Evolutionary conservation across 2,113 vertebrate genomes (phyloP), one percentile per base, ranked within the genome.

Genomic region (Ptychochromis oligacanthus): DNA sequence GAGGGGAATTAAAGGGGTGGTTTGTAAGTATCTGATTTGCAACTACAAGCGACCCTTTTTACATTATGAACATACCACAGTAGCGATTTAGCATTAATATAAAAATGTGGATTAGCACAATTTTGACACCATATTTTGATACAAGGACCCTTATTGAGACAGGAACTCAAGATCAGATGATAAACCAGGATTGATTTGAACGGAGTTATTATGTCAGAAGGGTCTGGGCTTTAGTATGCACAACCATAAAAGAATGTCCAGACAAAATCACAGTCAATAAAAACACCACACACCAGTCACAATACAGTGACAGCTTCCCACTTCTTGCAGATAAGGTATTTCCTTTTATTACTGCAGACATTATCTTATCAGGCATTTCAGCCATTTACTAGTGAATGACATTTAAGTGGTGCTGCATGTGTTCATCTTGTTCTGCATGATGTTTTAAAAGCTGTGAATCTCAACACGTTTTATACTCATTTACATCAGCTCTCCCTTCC

Each of bases 21-120:
- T 64, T 75, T 24, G 34, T 34, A 74, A 77, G 26, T 58, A 52
- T 28, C 17, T 83, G 40, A 34, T 77, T 70, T 78, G 31, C 54
- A 38, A 24, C 55, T 61, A 43, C 24, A 56, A 36, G 40, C 2
- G 1, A 31, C 31, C 26, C 10, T 4, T 59, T 84, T 82, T 17
- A 72, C 6, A 70, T 28, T 59, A 40, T 60, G 15, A 6, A 67
- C 28, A 24, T 26, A 40, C n/a, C 70, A 60, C 2, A 31, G 9
- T 36, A 31, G 7, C 38, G 4, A 54, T 77, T 20, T 36, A 13
- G 31, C n/a, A 22, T 14, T 70, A 20, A 55, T n/a, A 10, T 81
- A 18, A 40, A 57, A 75, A n/a, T 20, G 28, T 60, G 40, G 14
- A 82, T 75, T 28, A 18, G n/a, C 22, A 18, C n/a, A 62, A 62